Evolutionary conservation across 2,888 invertebrate genomes (phyloP).

Genomic region (Ochropleura plecta): DNA sequence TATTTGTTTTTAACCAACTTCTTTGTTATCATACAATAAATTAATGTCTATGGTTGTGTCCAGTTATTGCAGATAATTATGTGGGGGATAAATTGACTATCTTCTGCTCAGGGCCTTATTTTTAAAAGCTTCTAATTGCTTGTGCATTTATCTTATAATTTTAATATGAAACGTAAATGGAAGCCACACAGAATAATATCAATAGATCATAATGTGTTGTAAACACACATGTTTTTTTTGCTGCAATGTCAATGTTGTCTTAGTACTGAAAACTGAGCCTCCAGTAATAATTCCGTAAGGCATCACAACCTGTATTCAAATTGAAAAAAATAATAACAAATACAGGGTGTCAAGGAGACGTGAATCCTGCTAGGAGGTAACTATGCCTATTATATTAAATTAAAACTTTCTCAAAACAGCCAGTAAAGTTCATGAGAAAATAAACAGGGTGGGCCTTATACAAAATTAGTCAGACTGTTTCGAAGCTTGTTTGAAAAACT

Average conservation of each 20-base stretch:
- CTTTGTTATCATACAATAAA: neutral
- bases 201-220: neutral
- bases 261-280: too few relatives aligned
- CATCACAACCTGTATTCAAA: neutral
- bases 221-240: neutral
- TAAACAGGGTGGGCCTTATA: neutral
- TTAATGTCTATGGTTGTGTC: neutral
- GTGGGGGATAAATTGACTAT: neutral
- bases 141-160: conserved; percentile 2
- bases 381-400: neutral
- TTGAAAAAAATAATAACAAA: neutral
- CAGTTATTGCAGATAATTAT: neutral
- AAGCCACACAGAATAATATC: neutral
- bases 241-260: neutral
- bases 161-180: neutral
- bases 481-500: neutral
- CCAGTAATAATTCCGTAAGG: neutral
- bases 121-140: conserved; percentile 1
- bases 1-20: neutral
- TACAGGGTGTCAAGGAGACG: neutral
- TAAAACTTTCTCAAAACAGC: neutral
- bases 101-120: neutral
- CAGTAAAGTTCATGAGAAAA: neutral
- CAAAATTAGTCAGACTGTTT: neutral
- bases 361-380: neutral